Base-by-base conservation (phyloP, 2,113 vertebrate genomes). In the Syngnathus scovelli region DNA sequence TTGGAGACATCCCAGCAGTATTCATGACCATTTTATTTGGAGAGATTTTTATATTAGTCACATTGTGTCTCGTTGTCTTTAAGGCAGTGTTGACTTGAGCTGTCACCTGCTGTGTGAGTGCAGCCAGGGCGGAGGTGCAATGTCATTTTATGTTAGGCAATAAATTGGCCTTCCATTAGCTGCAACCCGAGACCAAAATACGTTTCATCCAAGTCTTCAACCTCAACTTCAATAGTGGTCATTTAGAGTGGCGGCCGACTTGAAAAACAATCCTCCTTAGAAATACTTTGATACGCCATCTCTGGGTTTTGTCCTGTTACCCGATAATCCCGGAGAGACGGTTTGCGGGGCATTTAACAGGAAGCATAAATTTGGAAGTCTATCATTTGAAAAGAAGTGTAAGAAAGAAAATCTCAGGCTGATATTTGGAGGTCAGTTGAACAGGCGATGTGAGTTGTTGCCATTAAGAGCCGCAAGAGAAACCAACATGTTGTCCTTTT, bases 131-230 rank as follows among this genome's bases (percentile, higher is more conserved):
- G 64, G 18, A 66, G 77, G 4, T 86, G 67, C 87, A 81, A 67
- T 83, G 78, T 86, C 73, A 78, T 87, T 91, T 90, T 77, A 90
- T 85, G 80, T 84, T 69, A 64, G 56, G 73, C 78, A 80, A 87
- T 89, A 90, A 90, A 90, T 89, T 88, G 83, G 72, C 23, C 71
- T 71, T 82, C 82, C 82, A 87, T 89, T 90, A 89, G 67, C 62
- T 5, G 88, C 89, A 90, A 92, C 81, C 77, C 49, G 66, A 91
- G 75, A 80, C 81, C 58, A 5, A 85, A 87, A 87, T 80, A 75
- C 83, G 81, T 85, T 86, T 85, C 72, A 77, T 79, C 70, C 74
- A 63, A 79, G 69, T 60, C 70, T 72, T 69, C 55, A 69, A 51
- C 66, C 71, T 76, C 77, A 76, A 82, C 85, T 84, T 87, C 75